phyloP scores from a whole-genome alignment of 1,140 invertebrate genomes.

The Cecropterus lyciades region DNA sequence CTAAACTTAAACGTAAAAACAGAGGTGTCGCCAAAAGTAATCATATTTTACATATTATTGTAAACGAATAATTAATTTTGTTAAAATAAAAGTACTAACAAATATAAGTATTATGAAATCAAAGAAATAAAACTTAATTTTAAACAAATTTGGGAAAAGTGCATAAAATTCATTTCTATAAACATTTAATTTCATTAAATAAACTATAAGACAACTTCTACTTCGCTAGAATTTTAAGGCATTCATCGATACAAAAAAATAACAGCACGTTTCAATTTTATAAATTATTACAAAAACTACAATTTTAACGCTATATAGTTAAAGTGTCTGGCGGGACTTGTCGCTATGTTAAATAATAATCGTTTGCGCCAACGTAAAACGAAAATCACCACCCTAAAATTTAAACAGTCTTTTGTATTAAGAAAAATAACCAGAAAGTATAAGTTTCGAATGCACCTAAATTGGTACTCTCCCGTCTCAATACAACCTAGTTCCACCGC shows the following conservation, averaged over 20 bases:
- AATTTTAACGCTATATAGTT: constrained; percentile 14
- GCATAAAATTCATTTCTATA: constrained; percentile 37
- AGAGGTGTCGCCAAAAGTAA: constrained; percentile 3
- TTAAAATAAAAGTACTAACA: constrained; percentile 35
- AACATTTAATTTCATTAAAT: constrained; percentile 36
- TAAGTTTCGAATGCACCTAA: constrained; percentile 9
- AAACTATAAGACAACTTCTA: constrained; percentile 18
- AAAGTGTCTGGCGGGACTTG: constrained; percentile 43
- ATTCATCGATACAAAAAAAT: constrained; percentile 5
- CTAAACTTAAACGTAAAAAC: constrained; percentile 17
- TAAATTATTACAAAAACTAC: constrained; percentile 20
- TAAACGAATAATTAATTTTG: constrained; percentile 22
- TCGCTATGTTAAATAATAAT: constrained; percentile 9
- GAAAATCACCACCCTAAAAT: constrained; percentile 35
- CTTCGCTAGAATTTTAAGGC: constrained; percentile 2
- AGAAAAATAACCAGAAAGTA: constrained; percentile 29
- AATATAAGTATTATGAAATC: constrained; percentile 34
- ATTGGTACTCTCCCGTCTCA: not conserved
- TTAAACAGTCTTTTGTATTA: constrained; percentile 51
- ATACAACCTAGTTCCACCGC: constrained; percentile 29
- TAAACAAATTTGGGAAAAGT: constrained; percentile 28
- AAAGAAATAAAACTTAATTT: constrained; percentile 34
- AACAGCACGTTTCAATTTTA: constrained; percentile 5
- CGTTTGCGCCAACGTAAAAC: constrained; percentile 26
- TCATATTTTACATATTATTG: constrained; percentile 13